A percentile compares a stretch with the other conserved stretches of the same genome.
phyloP scores from a whole-genome alignment of 1,140 invertebrate species.

The Cyclargus thomasi region DNA sequence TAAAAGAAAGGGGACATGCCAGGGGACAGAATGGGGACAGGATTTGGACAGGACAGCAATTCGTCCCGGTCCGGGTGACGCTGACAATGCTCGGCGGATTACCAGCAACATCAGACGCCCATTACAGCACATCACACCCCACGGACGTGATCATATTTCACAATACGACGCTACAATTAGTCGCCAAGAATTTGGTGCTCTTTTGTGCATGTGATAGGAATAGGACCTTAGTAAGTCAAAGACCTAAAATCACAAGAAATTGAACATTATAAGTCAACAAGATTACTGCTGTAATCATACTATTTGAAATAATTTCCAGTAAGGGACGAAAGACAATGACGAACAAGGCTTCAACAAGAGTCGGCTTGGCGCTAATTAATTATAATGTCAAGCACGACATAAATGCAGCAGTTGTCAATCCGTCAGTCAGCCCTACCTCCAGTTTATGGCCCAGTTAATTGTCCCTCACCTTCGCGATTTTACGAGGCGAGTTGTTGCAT shows the following conservation, averaged over 20 bases:
- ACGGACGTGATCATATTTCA: constrained; percentile 25
- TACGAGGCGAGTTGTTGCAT: constrained; percentile 35
- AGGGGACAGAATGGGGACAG: constrained; percentile 30
- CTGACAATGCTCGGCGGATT: constrained; percentile 34
- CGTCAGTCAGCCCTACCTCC: constrained; percentile 37
- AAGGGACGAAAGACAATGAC: not conserved
- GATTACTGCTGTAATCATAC: not conserved
- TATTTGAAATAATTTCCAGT: not conserved
- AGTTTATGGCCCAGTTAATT: constrained; percentile 54
- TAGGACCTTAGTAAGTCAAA: not conserved
- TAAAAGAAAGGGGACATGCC: constrained; percentile 49
- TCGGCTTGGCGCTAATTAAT: not conserved
- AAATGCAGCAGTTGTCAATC: not conserved
- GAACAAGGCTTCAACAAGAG: no score
- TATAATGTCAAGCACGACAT: constrained; percentile 1
- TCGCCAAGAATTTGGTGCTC: not conserved
- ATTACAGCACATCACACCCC: constrained; percentile 2
- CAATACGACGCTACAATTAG: constrained; percentile 8
- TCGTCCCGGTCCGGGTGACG: constrained; percentile 44
- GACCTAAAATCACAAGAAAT: not conserved
- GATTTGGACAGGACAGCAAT: constrained; percentile 49
- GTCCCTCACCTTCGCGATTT: constrained; percentile 38
- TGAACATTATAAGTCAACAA: not conserved
- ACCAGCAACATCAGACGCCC: constrained; percentile 31
- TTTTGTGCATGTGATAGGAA: constrained; percentile 5